Conservation (phyloP, 1,140 invertebrate genomes). For the Heliconius hewitsoni region DNA sequence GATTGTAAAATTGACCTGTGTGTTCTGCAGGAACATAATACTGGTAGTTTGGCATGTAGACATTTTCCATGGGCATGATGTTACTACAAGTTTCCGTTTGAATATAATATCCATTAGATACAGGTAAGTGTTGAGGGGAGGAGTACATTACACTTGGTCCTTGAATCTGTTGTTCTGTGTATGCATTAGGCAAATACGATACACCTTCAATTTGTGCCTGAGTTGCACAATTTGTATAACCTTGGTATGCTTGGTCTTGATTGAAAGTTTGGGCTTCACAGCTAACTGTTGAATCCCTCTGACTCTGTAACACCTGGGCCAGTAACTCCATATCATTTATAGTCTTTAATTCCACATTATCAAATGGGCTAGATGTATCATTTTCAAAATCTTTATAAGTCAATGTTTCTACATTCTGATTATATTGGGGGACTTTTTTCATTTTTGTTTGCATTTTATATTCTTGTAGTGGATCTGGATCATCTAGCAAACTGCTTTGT, state of each 20-base stretch:
- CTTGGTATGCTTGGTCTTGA: conserved; percentile 53
- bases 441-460: conserved; percentile 66
- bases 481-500: conserved; percentile 70
- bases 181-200: conserved; percentile 62
- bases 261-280: conserved; percentile 51
- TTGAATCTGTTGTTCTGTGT: conserved; percentile 63
- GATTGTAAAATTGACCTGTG: conserved; percentile 53
- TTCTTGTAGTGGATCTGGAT: conserved; percentile 74
- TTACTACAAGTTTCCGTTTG: conserved; percentile 62
- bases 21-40: conserved; percentile 68
- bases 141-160: conserved; percentile 59
- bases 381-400: conserved; percentile 92
- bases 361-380: conserved; percentile 94
- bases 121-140: conserved; percentile 61
- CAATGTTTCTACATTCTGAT: conserved; percentile 77
- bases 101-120: conserved; percentile 66
- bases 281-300: conserved; percentile 57
- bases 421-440: conserved; percentile 59
- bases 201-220: conserved; percentile 66
- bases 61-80: conserved; percentile 55
- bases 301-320: conserved; percentile 84
- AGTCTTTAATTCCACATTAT: conserved; percentile 94
- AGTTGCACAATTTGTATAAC: conserved; percentile 62
- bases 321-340: conserved; percentile 94
- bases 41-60: conserved; percentile 71